Evolutionary conservation across 2,888 invertebrate species (phyloP).

Genomic region (Drosophila nigritarsus): DNA sequence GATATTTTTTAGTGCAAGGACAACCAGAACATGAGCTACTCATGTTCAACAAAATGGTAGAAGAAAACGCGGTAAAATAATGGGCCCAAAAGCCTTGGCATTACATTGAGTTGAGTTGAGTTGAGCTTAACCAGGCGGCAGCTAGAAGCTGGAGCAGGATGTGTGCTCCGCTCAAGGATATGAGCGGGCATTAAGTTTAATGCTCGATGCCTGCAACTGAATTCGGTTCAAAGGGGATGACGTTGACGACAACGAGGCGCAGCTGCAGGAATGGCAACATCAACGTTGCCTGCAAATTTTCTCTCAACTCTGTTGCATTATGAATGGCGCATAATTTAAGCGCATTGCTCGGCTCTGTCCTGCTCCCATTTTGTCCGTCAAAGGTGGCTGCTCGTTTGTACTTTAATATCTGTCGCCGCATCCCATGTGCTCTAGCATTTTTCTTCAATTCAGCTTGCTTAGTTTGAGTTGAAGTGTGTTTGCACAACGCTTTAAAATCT

Average conservation of each 20-base stretch:
- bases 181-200: conserved; percentile 77
- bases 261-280: conserved; percentile 4
- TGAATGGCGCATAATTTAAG: conserved; percentile 82
- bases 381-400: conserved; percentile 4
- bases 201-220: conserved; percentile 52
- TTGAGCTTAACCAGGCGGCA: conserved; percentile 50
- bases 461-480: conserved; percentile 41
- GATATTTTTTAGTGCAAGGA: conserved; percentile 10
- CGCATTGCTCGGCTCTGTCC: conserved; percentile 35
- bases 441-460: conserved; percentile 16
- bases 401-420: conserved; percentile 17
- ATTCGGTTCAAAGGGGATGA: conserved; percentile 60
- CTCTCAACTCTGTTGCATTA: conserved; percentile 72
- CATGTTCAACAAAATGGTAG: conserved; percentile 46
- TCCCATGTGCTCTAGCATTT: not conserved
- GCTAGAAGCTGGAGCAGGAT: conserved; percentile 42
- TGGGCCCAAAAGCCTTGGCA: conserved; percentile 76
- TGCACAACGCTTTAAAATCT: conserved; percentile 51
- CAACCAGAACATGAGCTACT: conserved; percentile 16
- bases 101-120: conserved; percentile 51
- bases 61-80: conserved; percentile 66
- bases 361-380: conserved; percentile 18
- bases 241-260: conserved; percentile 18
- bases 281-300: conserved; percentile 19
- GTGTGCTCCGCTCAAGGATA: conserved; percentile 60